These are phyloP conservation scores for Alfaro cultratus DNA, from an alignment of 2,797 vertebrate genomes.

Conservation along the genomic window DNA sequence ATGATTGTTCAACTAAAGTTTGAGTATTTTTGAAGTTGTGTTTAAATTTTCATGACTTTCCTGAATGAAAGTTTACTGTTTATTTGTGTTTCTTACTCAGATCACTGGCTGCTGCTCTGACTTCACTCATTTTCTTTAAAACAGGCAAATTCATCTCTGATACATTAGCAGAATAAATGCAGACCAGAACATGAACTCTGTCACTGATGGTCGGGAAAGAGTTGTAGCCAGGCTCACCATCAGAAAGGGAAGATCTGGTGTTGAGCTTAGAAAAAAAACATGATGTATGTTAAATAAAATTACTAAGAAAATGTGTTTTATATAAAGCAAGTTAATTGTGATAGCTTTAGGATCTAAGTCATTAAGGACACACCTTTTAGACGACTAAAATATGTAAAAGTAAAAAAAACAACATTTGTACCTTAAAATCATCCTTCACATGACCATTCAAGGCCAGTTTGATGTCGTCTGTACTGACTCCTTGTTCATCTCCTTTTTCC, in stretches of 20 bases:
- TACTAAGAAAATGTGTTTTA: background rate
- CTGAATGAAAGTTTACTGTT: background rate
- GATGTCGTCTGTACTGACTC: constrained; percentile 18
- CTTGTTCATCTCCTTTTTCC: fast-evolving
- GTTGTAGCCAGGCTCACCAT: constrained; percentile 2
- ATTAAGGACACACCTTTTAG: background rate
- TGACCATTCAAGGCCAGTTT: constrained; percentile 36
- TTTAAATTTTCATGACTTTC: too few relatives aligned
- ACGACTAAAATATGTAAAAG: background rate
- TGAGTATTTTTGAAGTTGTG: too few relatives aligned
- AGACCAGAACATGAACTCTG: constrained; percentile 41
- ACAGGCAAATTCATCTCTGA: background rate
- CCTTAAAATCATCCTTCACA: constrained; percentile 2
- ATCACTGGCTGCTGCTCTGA: constrained; percentile 6
- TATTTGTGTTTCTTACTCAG: background rate
- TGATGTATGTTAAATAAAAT: background rate
- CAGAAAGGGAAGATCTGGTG: fast-evolving
- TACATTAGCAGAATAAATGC: constrained; percentile 4
- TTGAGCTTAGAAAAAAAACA: constrained; percentile 32
- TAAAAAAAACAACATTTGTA: background rate
- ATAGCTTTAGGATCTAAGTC: background rate
- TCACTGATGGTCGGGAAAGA: background rate
- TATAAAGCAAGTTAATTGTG: background rate
- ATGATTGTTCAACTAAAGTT: too few relatives aligned
- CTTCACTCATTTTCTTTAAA: constrained; percentile 15